These are phyloP conservation scores for Pangasius sanitwongsei DNA, from an alignment of 2,797 vertebrate genomes.

Conservation along the genomic window DNA sequence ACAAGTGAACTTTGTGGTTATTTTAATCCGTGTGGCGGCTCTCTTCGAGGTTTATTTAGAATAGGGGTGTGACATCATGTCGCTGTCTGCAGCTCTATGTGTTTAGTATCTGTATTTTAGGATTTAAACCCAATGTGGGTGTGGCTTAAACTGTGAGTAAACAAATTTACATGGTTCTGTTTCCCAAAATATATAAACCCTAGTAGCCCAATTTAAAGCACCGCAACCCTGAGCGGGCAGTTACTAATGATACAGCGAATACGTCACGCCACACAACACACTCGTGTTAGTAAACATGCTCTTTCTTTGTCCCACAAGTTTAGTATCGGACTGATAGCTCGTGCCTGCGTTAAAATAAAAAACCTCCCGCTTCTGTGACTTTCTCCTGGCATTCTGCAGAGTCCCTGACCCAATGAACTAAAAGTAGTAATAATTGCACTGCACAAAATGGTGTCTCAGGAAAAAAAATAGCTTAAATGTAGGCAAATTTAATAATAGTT, in stretches of 20 bases:
- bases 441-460: no score
- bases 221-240: not conserved
- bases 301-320: not conserved
- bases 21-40: constrained; percentile 7
- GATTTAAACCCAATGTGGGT: not conserved
- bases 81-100: not conserved
- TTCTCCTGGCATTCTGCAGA: no score
- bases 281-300: no score
- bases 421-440: not conserved
- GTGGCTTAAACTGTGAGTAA: not conserved
- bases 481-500: not conserved
- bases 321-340: not conserved
- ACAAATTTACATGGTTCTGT: not conserved
- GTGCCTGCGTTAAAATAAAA: not conserved
- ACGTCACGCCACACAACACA: not conserved
- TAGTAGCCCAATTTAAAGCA: not conserved
- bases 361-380: no score
- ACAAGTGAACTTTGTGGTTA: constrained; percentile 10
- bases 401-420: no score
- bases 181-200: not conserved
- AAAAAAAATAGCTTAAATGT: not conserved
- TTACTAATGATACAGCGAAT: not conserved
- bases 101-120: not conserved
- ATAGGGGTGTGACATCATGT: not conserved
- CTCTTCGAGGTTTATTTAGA: not conserved